phyloP scores from a whole-genome alignment of 2,113 vertebrate species.

The Coreoperca whiteheadi region DNA sequence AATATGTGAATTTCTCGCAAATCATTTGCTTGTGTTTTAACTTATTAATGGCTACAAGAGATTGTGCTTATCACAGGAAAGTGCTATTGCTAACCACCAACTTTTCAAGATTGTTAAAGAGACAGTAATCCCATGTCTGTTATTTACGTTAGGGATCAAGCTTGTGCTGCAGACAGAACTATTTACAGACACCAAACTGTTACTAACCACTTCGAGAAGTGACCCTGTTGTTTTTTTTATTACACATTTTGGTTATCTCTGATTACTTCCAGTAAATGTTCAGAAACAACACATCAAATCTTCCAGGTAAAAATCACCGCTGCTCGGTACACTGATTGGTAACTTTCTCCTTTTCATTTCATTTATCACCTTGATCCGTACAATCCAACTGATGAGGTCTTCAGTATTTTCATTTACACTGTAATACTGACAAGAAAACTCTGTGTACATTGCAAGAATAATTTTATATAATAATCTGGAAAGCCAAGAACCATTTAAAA shows the following conservation, averaged over 20 bases:
- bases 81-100: conserved; percentile 77
- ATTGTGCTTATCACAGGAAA: conserved; percentile 82
- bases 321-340: conserved; percentile 12
- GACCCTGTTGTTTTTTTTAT: conserved; percentile 67
- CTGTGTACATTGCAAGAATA: conserved; percentile 1
- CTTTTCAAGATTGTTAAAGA: conserved; percentile 47
- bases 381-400: conserved; percentile 34
- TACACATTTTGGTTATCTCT: conserved; percentile 72
- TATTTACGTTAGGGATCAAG: conserved; percentile 38
- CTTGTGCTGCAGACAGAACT: conserved; percentile 60
- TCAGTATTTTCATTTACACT: conserved; percentile 31
- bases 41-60: conserved; percentile 57
- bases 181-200: conserved; percentile 55
- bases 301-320: conserved; percentile 9
- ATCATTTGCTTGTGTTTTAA: conserved; percentile 50
- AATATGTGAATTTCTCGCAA: conserved; percentile 41
- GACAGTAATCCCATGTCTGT: conserved; percentile 35
- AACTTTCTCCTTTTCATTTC: conserved; percentile 17
- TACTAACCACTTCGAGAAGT: conserved; percentile 48
- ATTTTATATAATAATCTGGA: conserved; percentile 6
- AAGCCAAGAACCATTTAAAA: not conserved
- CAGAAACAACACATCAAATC: conserved; percentile 59
- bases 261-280: conserved; percentile 49
- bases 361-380: conserved; percentile 13
- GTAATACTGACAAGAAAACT: conserved; percentile 44